phyloP scores from a whole-genome alignment of 2,888 invertebrate genomes.

The Camptogramma bilineatum region DNA sequence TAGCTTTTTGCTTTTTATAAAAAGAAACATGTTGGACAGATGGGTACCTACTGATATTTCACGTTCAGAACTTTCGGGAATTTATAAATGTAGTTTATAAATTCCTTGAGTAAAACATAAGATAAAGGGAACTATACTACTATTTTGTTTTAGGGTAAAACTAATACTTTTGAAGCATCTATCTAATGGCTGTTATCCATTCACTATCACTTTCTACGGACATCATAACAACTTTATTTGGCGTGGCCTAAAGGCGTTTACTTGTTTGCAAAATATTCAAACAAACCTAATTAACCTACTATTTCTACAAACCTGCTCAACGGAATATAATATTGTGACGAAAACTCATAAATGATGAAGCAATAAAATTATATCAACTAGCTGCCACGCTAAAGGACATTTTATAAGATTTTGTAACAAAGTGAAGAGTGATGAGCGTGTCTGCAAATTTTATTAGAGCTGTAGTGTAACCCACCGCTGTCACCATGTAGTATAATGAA shows the following conservation, averaged over 20 bases:
- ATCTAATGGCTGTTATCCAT: neutral
- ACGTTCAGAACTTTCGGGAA: too few relatives aligned
- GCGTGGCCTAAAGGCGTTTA: conserved; percentile 25
- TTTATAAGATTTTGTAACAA: conserved; percentile 4
- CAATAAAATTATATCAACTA: conserved; percentile 39
- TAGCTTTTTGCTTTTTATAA: neutral
- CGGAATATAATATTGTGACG: conserved; percentile 51
- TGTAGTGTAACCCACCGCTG: too few relatives aligned
- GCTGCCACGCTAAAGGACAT: conserved; percentile 24
- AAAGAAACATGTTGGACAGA: neutral
- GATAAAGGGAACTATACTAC: too few relatives aligned
- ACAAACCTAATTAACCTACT: conserved; percentile 60
- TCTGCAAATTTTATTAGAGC: neutral
- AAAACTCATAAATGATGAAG: conserved; percentile 53
- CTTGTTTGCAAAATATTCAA: conserved; percentile 52
- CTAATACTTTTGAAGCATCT: conserved; percentile 1
- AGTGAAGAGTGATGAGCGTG: neutral
- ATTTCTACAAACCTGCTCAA: conserved; percentile 51
- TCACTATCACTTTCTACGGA: conserved; percentile 5
- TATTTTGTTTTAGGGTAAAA: neutral
- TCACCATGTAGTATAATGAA: too few relatives aligned
- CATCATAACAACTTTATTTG: conserved; percentile 21
- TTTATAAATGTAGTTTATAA: too few relatives aligned
- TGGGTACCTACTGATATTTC: too few relatives aligned
- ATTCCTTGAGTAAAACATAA: too few relatives aligned